Base-by-base conservation (phyloP, 1,140 invertebrate genomes). In the Agrypnia vestita region DNA sequence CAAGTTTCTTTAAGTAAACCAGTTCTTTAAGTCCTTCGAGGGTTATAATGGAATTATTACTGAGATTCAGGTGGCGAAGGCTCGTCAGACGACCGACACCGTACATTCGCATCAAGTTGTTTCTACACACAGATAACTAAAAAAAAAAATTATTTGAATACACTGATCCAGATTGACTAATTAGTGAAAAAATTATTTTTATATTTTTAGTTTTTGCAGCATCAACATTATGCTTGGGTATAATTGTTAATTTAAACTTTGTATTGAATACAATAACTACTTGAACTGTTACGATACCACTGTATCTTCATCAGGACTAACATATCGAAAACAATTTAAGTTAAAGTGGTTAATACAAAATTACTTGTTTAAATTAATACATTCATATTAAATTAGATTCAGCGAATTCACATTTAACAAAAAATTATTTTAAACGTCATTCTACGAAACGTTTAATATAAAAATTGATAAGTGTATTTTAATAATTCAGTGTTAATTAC, bases 1-100 rank as follows among this genome's bases (percentile, higher is more conserved):
- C 87, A 25, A 97, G 89, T 84, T 94, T 94, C 85, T 93, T 93
- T 71, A 98, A 90, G 85, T 96, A 93, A 67, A 91, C 89, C 80
- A 97, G 91, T 44, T 97, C 95, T 87, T 96, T 96, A 8, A 97
- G 90, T 21, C 96, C 96, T 89, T 98, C 96, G 84, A 97, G 97
- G 35, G 93, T 94, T 8, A 96, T 90, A 79, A 98, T 96, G 67
- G 94, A 94, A 90, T 97, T 98, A 86, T 96, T 93, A 64, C 95
- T 94, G 35, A 98, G 90, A 88, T 96, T 96, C 80, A 98, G 87
- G 25, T 94, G 92, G 13, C 95, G 93, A 49, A 97, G 89, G 86
- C 94, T 93, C 82, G 93, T 93, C 59, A 97, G 89, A 74, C 94
- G 92, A 67, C 94, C 93, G 43, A 98, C 93, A 67, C 95, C 95